Percentiles rank a stretch among this genome's conserved stretches.
These are phyloP conservation scores for Boulengeromyrus knoepffleri DNA, from an alignment of 2,113 vertebrate genomes.

Conservation along the genomic window DNA sequence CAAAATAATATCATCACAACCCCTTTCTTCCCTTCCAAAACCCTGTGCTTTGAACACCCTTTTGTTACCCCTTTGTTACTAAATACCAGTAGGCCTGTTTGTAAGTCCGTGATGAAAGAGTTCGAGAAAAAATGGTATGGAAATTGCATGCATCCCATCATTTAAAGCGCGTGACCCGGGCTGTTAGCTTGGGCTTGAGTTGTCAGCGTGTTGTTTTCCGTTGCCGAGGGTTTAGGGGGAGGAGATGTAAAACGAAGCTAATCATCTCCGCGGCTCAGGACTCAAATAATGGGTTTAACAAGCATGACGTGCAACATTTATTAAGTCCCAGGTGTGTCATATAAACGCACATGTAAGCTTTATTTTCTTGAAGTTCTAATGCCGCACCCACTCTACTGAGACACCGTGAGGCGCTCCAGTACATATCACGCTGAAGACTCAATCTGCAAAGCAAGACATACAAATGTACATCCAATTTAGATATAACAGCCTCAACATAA, in stretches of 20 bases:
- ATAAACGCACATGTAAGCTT: neutral
- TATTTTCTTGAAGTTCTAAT: neutral
- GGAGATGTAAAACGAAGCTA: neutral
- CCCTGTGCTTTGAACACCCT: neutral
- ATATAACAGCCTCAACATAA: neutral
- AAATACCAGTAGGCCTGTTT: neutral
- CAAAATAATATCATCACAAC: slow-evolving; percentile 51
- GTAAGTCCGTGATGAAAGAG: neutral
- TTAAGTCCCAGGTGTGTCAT: slow-evolving; percentile 16
- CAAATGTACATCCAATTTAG: neutral
- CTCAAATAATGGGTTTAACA: slow-evolving; percentile 5
- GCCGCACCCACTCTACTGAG: neutral
- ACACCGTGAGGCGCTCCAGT: neutral
- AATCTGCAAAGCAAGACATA: neutral
- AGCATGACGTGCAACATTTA: neutral
- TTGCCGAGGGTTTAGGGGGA: neutral
- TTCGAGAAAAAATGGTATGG: neutral
- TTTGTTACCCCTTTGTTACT: neutral
- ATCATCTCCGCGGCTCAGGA: neutral
- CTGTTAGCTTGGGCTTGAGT: neutral
- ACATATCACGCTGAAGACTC: neutral
- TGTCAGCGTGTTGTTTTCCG: neutral
- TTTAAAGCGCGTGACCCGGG: neutral
- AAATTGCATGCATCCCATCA: neutral
- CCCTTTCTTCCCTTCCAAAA: slow-evolving; percentile 11